These are phyloP conservation scores for Cygnus olor DNA, from an alignment of 2,797 vertebrate genomes.

Conservation along the genomic window DNA sequence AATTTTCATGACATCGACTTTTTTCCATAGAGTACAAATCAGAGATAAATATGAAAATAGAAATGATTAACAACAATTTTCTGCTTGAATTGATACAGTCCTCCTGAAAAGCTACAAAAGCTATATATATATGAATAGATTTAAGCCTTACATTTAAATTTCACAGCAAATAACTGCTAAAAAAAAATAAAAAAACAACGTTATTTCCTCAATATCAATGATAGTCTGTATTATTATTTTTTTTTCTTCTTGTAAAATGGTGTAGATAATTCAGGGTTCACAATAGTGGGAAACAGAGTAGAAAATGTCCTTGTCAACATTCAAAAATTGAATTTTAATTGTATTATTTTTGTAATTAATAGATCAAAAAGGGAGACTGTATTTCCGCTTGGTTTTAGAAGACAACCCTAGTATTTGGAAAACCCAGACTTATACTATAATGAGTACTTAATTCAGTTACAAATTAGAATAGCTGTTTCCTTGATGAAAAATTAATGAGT, in stretches of 20 bases:
- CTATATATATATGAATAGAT: neutral
- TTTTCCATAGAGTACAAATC: neutral
- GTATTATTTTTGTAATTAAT: neutral
- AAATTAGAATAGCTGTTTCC: neutral
- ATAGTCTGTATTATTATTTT: neutral
- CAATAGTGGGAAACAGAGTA: neutral
- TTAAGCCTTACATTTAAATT: neutral
- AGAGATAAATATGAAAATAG: neutral
- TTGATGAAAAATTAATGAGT: conserved; percentile 3
- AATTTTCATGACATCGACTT: neutral
- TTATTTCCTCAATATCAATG: neutral
- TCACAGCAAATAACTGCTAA: neutral
- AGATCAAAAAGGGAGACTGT: neutral
- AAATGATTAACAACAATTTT: neutral
- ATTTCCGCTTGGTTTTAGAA: neutral
- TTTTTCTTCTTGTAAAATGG: neutral
- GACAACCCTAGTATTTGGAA: neutral
- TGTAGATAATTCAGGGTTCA: neutral
- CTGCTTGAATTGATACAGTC: neutral
- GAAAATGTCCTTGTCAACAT: neutral
- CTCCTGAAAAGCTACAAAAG: neutral
- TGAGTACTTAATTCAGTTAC: neutral
- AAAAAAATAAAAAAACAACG: neutral
- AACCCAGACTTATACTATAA: neutral
- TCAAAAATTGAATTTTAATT: neutral